Percentiles rank a stretch among this genome's conserved stretches.
phyloP scores from a whole-genome alignment of 1,140 invertebrate species.

The Penaeus chinensis region DNA sequence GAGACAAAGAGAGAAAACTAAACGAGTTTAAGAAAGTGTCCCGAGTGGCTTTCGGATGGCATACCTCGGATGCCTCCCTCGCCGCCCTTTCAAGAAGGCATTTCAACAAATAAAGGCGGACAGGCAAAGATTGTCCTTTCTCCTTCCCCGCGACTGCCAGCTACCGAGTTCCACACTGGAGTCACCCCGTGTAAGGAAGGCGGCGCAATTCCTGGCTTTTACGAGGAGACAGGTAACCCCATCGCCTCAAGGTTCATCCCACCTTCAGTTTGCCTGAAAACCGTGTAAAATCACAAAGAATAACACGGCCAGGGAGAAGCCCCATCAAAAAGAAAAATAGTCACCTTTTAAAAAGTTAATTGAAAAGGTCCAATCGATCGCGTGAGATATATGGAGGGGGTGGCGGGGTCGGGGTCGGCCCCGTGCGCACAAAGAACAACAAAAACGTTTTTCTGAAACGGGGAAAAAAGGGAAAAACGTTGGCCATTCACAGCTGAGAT shows the following conservation, averaged over 20 bases:
- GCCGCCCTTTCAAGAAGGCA: not conserved
- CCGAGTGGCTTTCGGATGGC: no score
- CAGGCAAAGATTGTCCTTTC: not conserved
- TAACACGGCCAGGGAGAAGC: slow-evolving; percentile 37
- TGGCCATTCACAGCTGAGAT: slow-evolving; percentile 54
- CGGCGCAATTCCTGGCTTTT: slow-evolving; percentile 1
- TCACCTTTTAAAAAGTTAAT: slow-evolving; percentile 61
- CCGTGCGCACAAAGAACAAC: not conserved
- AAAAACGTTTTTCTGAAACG: slow-evolving; percentile 36
- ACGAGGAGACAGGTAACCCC: slow-evolving; percentile 42
- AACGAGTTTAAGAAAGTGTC: no score
- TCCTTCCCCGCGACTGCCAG: not conserved
- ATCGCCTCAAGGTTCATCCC: no score
- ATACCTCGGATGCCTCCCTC: no score
- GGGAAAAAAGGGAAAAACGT: slow-evolving; percentile 44
- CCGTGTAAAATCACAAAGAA: slow-evolving; percentile 58
- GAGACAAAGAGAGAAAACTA: no score
- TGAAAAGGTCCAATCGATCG: slow-evolving; percentile 54
- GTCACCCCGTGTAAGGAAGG: not conserved
- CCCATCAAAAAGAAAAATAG: slow-evolving; percentile 42
- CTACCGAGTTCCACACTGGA: slow-evolving; percentile 16
- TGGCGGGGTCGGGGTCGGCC: not conserved
- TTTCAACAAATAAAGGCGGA: not conserved
- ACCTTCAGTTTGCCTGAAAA: slow-evolving; percentile 35
- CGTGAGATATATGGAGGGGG: slow-evolving; percentile 47